phyloP scores from a whole-genome alignment of 2,888 invertebrate genomes.

The Aphrophora alni region DNA sequence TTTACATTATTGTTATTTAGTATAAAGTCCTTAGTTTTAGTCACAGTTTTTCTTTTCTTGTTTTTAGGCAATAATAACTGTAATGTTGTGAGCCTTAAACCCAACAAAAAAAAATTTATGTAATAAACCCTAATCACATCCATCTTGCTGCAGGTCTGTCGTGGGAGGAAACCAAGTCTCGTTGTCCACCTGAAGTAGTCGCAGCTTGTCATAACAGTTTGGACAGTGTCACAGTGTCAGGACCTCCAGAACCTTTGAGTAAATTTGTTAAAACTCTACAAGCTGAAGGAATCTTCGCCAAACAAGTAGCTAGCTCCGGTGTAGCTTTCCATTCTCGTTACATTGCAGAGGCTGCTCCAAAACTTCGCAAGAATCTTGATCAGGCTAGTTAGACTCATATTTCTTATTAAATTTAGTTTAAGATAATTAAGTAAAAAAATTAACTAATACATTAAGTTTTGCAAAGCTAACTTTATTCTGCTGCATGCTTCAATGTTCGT shows the following conservation, averaged over 20 bases:
- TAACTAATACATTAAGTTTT: too few species aligned
- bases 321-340: conserved; percentile 95
- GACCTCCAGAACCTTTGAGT: conserved; percentile 73
- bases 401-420: too few species aligned
- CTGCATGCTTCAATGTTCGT: too few species aligned
- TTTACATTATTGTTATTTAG: too few species aligned
- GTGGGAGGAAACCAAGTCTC: conserved; percentile 79
- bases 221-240: conserved; percentile 95
- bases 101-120: too few species aligned
- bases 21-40: too few species aligned
- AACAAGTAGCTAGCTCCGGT: conserved; percentile 84
- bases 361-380: conserved; percentile 76
- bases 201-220: conserved; percentile 95
- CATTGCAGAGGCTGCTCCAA: conserved; percentile 84
- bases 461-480: too few species aligned
- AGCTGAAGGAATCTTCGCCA: conserved; percentile 81
- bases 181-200: conserved; percentile 78
- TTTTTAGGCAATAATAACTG: too few species aligned
- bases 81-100: too few species aligned
- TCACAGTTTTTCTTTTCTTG: too few species aligned
- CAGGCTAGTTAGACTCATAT: conserved; percentile 54
- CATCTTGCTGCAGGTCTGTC: conserved; percentile 61
- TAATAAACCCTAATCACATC: too few species aligned
- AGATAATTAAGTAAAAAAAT: too few species aligned
- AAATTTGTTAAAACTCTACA: conserved; percentile 74